Percentiles rank a stretch among this genome's conserved stretches.
phyloP scores from a whole-genome alignment of 92 coral and sea anemone genomes.

The Epizoanthus rinbou region DNA sequence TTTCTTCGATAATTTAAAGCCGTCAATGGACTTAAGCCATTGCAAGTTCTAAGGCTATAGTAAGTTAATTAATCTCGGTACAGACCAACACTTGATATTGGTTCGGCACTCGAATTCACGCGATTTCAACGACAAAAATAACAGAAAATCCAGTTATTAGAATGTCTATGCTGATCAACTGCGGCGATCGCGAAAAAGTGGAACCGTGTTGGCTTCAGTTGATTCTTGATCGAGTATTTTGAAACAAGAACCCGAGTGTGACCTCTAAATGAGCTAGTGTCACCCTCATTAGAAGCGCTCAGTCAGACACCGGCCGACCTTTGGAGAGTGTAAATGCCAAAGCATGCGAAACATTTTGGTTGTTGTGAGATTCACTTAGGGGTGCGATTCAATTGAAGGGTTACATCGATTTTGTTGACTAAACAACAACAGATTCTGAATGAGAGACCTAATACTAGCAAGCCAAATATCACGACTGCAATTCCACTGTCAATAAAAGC shows the following conservation, averaged over 20 bases:
- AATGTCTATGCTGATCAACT: conserved; percentile 9
- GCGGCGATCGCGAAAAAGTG: neutral
- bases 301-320: conserved; percentile 22
- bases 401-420: conserved; percentile 10
- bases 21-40: conserved; percentile 10
- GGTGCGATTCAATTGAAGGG: conserved; percentile 8
- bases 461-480: conserved; percentile 4
- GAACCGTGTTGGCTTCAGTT: neutral
- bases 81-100: neutral
- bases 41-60: conserved; percentile 2
- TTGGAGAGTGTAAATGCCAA: neutral
- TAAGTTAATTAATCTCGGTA: conserved; percentile 24
- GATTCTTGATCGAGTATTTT: neutral
- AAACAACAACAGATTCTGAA: conserved; percentile 39
- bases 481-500: conserved; percentile 21
- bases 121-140: conserved; percentile 15
- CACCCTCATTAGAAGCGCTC: conserved; percentile 20
- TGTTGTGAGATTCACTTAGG: neutral
- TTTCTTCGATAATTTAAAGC: neutral
- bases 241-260: conserved; percentile 12
- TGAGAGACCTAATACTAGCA: conserved; percentile 2
- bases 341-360: conserved; percentile 19
- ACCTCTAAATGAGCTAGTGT: conserved; percentile 24
- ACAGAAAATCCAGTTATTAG: conserved; percentile 25
- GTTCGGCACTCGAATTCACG: neutral